Base-by-base conservation (phyloP, 2,797 vertebrate species). In the Cossypha heuglini region DNA sequence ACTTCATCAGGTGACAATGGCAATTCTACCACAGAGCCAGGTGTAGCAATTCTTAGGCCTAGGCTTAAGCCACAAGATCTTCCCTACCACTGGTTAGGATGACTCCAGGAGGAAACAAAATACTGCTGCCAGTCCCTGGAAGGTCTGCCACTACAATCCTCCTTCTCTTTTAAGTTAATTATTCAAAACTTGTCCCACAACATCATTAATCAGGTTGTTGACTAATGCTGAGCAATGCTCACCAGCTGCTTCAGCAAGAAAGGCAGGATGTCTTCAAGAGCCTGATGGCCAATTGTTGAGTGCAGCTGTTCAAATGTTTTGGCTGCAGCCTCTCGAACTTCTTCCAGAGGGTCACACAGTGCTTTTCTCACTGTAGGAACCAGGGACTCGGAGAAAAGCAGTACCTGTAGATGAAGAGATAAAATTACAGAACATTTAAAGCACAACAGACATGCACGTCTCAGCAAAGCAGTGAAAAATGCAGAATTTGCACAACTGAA, bases 251-350 rank as follows among this genome's bases (percentile, higher is more conserved):
- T 99, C 95, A 99, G 98, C 92, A 99, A 97, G 35, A 98, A 99
- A 0, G 99, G 99, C 90, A 99, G 98, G 94, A 99, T 99, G 97
- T 99, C 99, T 68, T 99, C 99, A 76, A 99, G 98, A 1, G 99
- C 99, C 97, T 99, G 99, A 98, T 99, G 98, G 43, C 99, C 99
- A 13, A 99, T 99, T 88, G 99, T 99, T 29, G 99, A 98, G n/a
- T 99, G 99, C 85, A 99, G 98, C 97, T 99, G 99, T 96, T 99
- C 99, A 29, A 99, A 99, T 16, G 99, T 99, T 98, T 99, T 99
- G 91, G 99, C 99, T 1, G 99, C 99, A 5, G 99, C 99, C 97
- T 99, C 99, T 68, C 99, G 92, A 71, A 99, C 99, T 93, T 99
- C 99, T 97, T 99, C 99, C 92, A 99, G 98, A 3, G 99, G 99